Percentiles rank a stretch among this genome's conserved stretches.
phyloP scores from a whole-genome alignment of 1,140 invertebrate genomes.

The Drosophila leontia region DNA sequence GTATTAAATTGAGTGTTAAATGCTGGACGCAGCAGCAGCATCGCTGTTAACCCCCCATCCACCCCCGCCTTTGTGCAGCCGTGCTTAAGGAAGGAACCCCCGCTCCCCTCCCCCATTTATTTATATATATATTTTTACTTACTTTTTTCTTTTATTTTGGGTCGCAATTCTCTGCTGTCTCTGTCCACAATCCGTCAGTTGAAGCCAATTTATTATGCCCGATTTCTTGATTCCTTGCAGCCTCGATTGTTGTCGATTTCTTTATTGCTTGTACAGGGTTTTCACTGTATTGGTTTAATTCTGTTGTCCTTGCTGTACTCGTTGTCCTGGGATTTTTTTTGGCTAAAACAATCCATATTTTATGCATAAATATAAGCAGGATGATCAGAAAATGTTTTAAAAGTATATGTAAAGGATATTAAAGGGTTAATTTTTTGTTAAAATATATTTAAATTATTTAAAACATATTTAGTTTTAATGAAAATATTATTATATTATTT shows the following conservation, averaged over 20 bases:
- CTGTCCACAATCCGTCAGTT: conserved; percentile 75
- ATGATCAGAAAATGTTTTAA: background rate
- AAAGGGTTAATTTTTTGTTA: background rate
- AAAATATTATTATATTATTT: no score
- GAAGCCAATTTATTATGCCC: conserved; percentile 78
- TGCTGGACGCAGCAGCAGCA: conserved; percentile 67
- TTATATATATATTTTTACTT: background rate
- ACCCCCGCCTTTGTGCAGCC: conserved; percentile 56
- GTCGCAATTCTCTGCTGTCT: conserved; percentile 12
- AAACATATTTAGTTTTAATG: no score
- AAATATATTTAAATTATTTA: no score
- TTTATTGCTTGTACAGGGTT: conserved; percentile 45
- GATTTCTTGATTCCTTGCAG: conserved; percentile 35
- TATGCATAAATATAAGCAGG: background rate
- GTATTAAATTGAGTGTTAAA: conserved; percentile 84
- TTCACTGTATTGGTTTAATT: conserved; percentile 26
- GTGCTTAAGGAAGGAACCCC: conserved; percentile 38
- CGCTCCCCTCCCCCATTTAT: background rate
- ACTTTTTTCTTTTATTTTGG: background rate
- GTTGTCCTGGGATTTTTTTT: conserved; percentile 11
- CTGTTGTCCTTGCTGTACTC: background rate
- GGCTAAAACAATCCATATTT: conserved; percentile 23
- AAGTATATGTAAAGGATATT: background rate
- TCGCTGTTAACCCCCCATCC: conserved; percentile 1
- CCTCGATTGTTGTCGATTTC: conserved; percentile 38